Evolutionary conservation across 2,888 invertebrate species (phyloP).

Genomic region (Fragum fragum): DNA sequence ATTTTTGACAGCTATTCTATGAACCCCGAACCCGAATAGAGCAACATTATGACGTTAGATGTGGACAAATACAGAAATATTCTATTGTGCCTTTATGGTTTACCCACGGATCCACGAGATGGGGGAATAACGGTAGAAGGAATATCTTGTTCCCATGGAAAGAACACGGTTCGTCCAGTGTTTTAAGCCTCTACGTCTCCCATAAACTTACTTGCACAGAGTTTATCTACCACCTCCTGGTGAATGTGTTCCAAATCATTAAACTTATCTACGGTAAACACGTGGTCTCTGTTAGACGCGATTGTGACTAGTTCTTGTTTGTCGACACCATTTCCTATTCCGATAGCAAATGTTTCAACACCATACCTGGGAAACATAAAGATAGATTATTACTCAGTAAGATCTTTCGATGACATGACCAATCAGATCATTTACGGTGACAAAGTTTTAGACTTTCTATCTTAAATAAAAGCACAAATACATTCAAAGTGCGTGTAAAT

Average conservation of each 20-base stretch:
- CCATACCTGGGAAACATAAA: constrained; percentile 50
- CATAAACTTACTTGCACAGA: constrained; percentile 61
- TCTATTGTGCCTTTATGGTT: too few relatives aligned
- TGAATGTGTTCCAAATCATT: constrained; percentile 52
- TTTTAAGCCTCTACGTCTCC: not conserved
- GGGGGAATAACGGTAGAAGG: not conserved
- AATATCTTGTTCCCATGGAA: not conserved
- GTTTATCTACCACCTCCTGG: constrained; percentile 57
- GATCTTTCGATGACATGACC: too few relatives aligned
- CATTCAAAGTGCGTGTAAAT: too few relatives aligned
- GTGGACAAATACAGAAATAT: too few relatives aligned
- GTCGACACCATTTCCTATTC: constrained; percentile 55
- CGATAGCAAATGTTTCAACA: constrained; percentile 58
- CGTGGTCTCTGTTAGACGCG: constrained; percentile 48
- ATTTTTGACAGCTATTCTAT: too few relatives aligned
- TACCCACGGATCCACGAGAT: too few relatives aligned
- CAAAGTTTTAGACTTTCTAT: too few relatives aligned
- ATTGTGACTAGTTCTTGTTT: constrained; percentile 44
- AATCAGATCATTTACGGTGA: too few relatives aligned
- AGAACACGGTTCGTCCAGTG: not conserved
- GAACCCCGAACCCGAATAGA: too few relatives aligned
- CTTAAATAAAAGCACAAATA: too few relatives aligned
- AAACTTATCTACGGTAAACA: constrained; percentile 45
- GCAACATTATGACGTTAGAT: too few relatives aligned
- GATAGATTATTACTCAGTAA: too few relatives aligned